These are phyloP conservation scores for Myiagra hebetior DNA, from an alignment of 2,113 vertebrate species.

Conservation along the genomic window DNA sequence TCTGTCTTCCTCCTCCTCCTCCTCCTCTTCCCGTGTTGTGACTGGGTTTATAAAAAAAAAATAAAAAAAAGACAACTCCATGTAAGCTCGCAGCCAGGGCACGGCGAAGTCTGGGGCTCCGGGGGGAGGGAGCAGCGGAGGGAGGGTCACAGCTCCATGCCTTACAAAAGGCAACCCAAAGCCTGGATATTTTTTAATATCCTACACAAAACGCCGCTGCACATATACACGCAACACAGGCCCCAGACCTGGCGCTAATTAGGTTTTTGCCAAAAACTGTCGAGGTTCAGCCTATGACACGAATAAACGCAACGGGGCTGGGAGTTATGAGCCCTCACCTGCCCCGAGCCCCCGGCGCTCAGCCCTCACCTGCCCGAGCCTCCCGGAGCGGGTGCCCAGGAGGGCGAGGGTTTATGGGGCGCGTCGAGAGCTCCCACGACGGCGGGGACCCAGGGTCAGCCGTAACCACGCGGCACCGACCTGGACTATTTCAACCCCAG, in stretches of 20 bases:
- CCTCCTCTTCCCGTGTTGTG: conserved; percentile 78
- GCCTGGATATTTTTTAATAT: conserved; percentile 62
- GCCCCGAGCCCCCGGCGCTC: not conserved
- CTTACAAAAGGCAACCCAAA: conserved; percentile 88
- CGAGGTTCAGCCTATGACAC: not conserved
- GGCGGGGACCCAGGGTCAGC: not conserved
- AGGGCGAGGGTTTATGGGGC: not conserved
- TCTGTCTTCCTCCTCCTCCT: conserved; percentile 67
- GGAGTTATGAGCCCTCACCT: not conserved
- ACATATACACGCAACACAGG: not conserved
- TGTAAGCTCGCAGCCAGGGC: conserved; percentile 88
- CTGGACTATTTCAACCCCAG: not conserved
- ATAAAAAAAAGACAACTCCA: conserved; percentile 81
- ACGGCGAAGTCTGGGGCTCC: conserved; percentile 85
- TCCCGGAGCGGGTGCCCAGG: not conserved
- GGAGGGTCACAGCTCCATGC: conserved; percentile 96
- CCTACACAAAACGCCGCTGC: conserved; percentile 11
- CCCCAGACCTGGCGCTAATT: not conserved
- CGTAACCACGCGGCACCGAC: not conserved
- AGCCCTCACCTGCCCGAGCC: not conserved
- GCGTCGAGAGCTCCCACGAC: not conserved
- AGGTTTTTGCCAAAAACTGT: not conserved
- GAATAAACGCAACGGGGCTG: not conserved
- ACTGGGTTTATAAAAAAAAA: conserved; percentile 80
- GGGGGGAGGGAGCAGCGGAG: conserved; percentile 84